These are phyloP conservation scores for Lucilia sericata DNA, from an alignment of 1,140 invertebrate genomes.

Conservation along the genomic window DNA sequence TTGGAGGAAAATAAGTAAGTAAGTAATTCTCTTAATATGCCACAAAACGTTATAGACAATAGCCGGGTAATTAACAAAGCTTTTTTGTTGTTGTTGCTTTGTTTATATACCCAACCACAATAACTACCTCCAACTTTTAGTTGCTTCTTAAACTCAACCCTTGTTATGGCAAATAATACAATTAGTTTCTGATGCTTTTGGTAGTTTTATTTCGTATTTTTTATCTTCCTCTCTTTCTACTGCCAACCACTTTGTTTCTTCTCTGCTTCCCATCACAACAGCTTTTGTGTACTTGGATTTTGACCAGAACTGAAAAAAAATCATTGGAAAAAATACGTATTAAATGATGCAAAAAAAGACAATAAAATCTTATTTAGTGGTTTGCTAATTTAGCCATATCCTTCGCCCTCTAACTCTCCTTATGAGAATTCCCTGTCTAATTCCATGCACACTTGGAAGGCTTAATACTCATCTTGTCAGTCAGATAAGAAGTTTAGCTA, in stretches of 20 bases:
- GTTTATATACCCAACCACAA: not conserved
- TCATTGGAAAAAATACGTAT: constrained; percentile 27
- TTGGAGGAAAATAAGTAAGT: not conserved
- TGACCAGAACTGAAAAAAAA: not conserved
- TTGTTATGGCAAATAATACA: constrained; percentile 42
- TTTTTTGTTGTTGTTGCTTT: not conserved
- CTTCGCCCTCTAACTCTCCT: not conserved
- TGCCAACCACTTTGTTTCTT: not conserved
- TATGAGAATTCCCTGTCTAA: not conserved
- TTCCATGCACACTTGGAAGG: not conserved
- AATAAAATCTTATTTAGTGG: constrained; percentile 38
- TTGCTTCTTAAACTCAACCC: not conserved
- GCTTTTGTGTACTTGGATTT: not conserved
- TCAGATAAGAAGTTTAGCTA: constrained; percentile 10
- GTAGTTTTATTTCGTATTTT: not conserved
- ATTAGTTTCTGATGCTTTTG: constrained; percentile 42
- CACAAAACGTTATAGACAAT: constrained; percentile 44
- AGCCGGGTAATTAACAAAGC: constrained; percentile 37
- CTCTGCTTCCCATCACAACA: not conserved
- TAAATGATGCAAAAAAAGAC: constrained; percentile 42
- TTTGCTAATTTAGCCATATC: constrained; percentile 39
- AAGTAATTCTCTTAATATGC: constrained; percentile 39
- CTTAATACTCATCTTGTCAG: constrained; percentile 31
- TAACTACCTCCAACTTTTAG: not conserved
- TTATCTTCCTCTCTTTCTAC: not conserved